A percentile compares a stretch with the other conserved stretches of the same genome.
phyloP scores from a whole-genome alignment of 2,113 vertebrate genomes.

The Lepisosteus osseus region DNA sequence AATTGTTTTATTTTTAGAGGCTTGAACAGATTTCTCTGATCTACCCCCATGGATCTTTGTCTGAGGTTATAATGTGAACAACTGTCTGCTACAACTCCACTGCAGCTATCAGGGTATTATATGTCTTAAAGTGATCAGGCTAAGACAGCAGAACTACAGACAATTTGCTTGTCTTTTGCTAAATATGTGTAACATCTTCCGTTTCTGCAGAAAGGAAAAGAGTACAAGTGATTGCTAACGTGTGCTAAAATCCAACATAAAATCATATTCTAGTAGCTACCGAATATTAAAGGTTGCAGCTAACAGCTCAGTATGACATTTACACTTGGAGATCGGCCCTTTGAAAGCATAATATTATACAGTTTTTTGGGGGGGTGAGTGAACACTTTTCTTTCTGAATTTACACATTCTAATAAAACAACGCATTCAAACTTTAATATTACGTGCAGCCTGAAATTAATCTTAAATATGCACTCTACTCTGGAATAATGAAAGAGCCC shows the following conservation, averaged over 20 bases:
- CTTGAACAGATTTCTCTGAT: too few species aligned
- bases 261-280: slow-evolving; percentile 41
- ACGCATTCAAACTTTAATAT: slow-evolving; percentile 65
- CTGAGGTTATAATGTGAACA: background rate
- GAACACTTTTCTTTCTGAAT: slow-evolving; percentile 38
- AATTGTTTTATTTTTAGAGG: too few species aligned
- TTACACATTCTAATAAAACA: slow-evolving; percentile 58
- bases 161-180: slow-evolving; percentile 32
- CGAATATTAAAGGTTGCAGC: slow-evolving; percentile 51
- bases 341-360: slow-evolving; percentile 49
- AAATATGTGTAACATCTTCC: slow-evolving; percentile 39
- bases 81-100: background rate
- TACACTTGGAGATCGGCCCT: slow-evolving; percentile 32
- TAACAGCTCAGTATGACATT: slow-evolving; percentile 58
- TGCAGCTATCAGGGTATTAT: background rate
- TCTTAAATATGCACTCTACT: slow-evolving; percentile 27
- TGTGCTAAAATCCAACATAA: slow-evolving; percentile 48
- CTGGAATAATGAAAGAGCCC: too few species aligned
- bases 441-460: slow-evolving; percentile 48
- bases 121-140: slow-evolving; percentile 23
- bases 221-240: slow-evolving; percentile 39
- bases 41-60: too few species aligned
- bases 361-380: slow-evolving; percentile 37
- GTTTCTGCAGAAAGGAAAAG: slow-evolving; percentile 26
- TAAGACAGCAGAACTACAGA: slow-evolving; percentile 30